phyloP scores from a whole-genome alignment of 1,140 invertebrate species.

The Pogonus chalceus region DNA sequence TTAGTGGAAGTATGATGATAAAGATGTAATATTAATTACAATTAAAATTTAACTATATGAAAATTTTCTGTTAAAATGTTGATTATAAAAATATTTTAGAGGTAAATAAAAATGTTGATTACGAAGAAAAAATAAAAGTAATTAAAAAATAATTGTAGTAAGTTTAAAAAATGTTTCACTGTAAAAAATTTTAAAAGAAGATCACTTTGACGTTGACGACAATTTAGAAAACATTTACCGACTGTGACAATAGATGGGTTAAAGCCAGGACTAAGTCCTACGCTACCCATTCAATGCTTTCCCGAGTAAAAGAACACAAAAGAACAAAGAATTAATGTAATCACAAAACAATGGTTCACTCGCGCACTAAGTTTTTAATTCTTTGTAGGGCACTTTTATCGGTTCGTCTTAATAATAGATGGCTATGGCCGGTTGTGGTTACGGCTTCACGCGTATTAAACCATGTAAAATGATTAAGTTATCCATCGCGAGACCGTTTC shows the following conservation, averaged over 20 bases:
- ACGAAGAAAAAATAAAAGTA: too few species aligned
- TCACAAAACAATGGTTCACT: not conserved
- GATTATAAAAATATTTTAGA: too few species aligned
- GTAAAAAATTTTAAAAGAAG: too few species aligned
- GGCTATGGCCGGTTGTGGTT: not conserved
- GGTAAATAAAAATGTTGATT: too few species aligned
- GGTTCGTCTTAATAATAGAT: slow-evolving; percentile 1
- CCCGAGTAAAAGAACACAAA: not conserved
- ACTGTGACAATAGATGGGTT: not conserved
- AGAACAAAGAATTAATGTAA: slow-evolving; percentile 3
- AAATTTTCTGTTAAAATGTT: too few species aligned
- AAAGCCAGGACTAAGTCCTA: not conserved
- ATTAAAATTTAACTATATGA: too few species aligned
- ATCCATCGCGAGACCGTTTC: not conserved
- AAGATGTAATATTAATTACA: too few species aligned
- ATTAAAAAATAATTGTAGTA: too few species aligned
- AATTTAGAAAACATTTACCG: not conserved
- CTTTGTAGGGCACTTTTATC: slow-evolving; percentile 6
- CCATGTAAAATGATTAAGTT: slow-evolving; percentile 7
- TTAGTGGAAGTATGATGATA: too few species aligned
- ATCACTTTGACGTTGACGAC: too few species aligned
- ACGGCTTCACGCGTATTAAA: not conserved
- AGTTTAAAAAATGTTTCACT: too few species aligned
- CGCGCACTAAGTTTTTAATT: slow-evolving; percentile 6
- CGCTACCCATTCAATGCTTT: not conserved